phyloP scores from a whole-genome alignment of 2,113 vertebrate genomes.

The Excalfactoria chinensis region DNA sequence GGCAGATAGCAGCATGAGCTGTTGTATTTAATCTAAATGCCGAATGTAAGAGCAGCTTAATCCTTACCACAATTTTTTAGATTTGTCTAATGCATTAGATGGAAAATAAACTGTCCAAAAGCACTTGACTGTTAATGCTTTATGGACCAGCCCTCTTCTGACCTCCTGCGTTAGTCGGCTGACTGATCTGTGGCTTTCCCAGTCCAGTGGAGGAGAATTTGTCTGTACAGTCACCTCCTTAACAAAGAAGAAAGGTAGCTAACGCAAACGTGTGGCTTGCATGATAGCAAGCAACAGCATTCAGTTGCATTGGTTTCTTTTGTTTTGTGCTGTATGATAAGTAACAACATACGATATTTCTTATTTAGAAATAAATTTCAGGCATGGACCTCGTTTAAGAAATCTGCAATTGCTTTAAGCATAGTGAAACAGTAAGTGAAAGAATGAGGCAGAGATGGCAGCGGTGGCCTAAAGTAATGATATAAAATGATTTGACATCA shows the following conservation, averaged over 20 bases:
- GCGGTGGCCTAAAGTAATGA: not conserved
- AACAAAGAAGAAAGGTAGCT: not conserved
- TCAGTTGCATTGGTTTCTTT: not conserved
- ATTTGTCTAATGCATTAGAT: not conserved
- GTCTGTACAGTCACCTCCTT: not conserved
- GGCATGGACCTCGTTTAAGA: not conserved
- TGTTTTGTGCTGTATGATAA: not conserved
- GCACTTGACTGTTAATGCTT: not conserved
- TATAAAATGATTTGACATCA: not conserved
- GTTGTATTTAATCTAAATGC: not conserved
- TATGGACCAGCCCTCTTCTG: not conserved
- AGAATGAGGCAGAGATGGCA: not conserved
- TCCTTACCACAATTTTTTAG: not conserved
- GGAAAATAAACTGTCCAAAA: not conserved
- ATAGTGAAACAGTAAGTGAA: not conserved
- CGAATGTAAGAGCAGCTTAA: not conserved
- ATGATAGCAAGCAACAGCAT: not conserved
- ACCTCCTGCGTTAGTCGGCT: not conserved
- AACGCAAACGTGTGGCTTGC: not conserved
- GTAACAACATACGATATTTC: not conserved
- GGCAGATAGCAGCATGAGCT: not conserved
- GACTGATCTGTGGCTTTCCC: not conserved
- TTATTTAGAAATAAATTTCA: not conserved
- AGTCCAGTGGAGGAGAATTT: not conserved
- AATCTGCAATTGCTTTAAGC: not conserved